A percentile compares a stretch with the other conserved stretches of the same genome.
Conservation (phyloP, 2,888 invertebrate species). For the Nymphalis c-album region DNA sequence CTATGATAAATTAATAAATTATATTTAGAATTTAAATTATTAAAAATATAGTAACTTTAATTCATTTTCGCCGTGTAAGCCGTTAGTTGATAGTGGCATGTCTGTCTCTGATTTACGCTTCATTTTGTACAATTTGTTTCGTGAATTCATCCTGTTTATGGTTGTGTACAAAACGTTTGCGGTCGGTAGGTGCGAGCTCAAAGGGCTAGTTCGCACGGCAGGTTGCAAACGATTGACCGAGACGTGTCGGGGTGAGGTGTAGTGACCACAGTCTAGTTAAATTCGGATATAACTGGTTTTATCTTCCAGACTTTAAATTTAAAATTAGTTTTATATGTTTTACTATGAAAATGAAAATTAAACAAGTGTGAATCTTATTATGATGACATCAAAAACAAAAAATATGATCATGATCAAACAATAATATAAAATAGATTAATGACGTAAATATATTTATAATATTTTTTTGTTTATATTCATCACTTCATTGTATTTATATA, state of each 20-base stretch:
- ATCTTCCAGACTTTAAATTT: slow-evolving; percentile 32
- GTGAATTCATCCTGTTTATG: slow-evolving; percentile 54
- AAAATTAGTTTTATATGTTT: slow-evolving; percentile 17
- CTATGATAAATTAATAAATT: too few relatives aligned
- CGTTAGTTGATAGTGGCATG: not conserved
- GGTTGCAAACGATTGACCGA: slow-evolving; percentile 69
- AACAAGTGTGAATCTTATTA: not conserved
- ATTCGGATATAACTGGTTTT: slow-evolving; percentile 27
- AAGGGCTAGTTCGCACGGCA: slow-evolving; percentile 69
- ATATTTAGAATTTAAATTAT: not conserved
- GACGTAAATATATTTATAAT: too few relatives aligned
- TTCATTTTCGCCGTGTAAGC: not conserved
- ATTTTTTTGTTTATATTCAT: too few relatives aligned
- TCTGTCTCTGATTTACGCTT: slow-evolving; percentile 24
- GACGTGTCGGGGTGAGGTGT: slow-evolving; percentile 56
- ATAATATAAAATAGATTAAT: too few relatives aligned
- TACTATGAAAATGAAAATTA: not conserved
- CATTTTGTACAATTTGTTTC: slow-evolving; percentile 37
- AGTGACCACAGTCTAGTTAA: slow-evolving; percentile 63
- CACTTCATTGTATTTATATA: too few relatives aligned
- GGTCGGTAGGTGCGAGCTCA: slow-evolving; percentile 74
- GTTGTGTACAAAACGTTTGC: slow-evolving; percentile 71
- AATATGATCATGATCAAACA: not conserved
- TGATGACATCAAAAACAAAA: not conserved
- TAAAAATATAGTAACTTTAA: not conserved